Base-by-base conservation (phyloP, 2,113 vertebrate species). In the Plecturocebus donacophilus region DNA sequence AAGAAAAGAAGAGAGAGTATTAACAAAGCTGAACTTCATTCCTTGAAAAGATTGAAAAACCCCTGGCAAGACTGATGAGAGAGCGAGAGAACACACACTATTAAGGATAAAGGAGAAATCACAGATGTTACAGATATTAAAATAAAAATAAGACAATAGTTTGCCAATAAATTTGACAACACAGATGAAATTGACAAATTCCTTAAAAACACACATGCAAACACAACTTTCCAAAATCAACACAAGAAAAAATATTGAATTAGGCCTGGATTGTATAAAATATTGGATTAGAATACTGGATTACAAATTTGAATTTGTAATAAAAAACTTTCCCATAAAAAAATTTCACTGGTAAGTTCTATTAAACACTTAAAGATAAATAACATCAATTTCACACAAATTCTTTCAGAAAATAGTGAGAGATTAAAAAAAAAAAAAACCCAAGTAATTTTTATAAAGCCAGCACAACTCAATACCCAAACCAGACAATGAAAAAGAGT, bases 341-440 rank as follows among this genome's bases (percentile, higher is more conserved):
- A 96, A 95, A 87, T 12, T 90, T 84, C 52, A 87, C 42, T 56
- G 9, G 6, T 45, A 25, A 42, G 8, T n/a, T 80, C 79, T 96
- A 61, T 11, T 73, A 95, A 94, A 90, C 20, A 80, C 32, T 87
- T 92, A 87, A 81, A 30, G 12, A 73, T 87, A 96, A 81, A 79
- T 94, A 86, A 21, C 11, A 66, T 56, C 45, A 70, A 16, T 66
- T 9, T 66, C 68, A 80, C 20, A 79, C 5, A 75, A 79, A 84
- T 80, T 86, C 17, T 86, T 84, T 75, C 58, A 87, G 68, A 91
- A 97, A 94, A 97, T n/a, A 68, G 11, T 85, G 49, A n/a, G 76
- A 5, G 17, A 49, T 49, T 30, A 6, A 88, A 76, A 45, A 92
- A 70, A 66, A 32, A n/a, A 42, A 42, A 42, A 42, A 42, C 49